A percentile compares a stretch with the other conserved stretches of the same genome.
Conservation (phyloP, 2,888 invertebrate genomes). For the Myathropa florea region DNA sequence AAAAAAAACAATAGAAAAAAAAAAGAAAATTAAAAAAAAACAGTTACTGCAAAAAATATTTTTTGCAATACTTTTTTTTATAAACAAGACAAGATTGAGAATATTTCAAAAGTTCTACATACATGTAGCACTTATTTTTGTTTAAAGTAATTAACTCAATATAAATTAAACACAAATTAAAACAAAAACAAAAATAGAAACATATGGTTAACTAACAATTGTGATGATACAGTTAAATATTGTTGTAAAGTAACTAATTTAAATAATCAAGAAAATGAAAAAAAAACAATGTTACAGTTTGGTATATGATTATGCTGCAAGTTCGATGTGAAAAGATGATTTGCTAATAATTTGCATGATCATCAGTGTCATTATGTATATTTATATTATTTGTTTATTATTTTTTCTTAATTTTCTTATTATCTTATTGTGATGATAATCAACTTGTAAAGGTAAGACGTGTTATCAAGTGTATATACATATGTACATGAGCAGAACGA, state of each 20-base stretch:
- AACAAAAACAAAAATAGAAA: conserved; percentile 11
- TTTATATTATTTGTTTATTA: conserved; percentile 34
- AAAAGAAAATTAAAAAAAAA: not conserved
- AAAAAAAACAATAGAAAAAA: not conserved
- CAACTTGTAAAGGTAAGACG: conserved; percentile 64
- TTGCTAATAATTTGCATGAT: conserved; percentile 71
- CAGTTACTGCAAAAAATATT: conserved; percentile 4
- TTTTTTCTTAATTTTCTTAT: conserved; percentile 5
- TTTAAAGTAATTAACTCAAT: not conserved
- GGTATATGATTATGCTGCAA: conserved; percentile 71
- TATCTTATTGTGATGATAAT: conserved; percentile 57
- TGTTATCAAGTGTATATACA: conserved; percentile 35
- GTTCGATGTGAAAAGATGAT: conserved; percentile 70
- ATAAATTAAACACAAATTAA: not conserved
- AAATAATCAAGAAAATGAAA: conserved; percentile 41
- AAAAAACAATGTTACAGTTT: conserved; percentile 53
- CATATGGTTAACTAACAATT: conserved; percentile 37
- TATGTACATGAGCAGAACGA: not conserved
- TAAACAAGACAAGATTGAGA: not conserved
- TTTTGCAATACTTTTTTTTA: conserved; percentile 16
- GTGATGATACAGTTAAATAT: conserved; percentile 17
- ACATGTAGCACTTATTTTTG: conserved; percentile 59
- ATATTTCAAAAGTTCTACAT: conserved; percentile 64
- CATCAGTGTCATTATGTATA: conserved; percentile 56
- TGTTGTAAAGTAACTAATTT: conserved; percentile 45